Base-by-base conservation (phyloP, 1,140 invertebrate genomes). In the Rhynchophorus ferrugineus region DNA sequence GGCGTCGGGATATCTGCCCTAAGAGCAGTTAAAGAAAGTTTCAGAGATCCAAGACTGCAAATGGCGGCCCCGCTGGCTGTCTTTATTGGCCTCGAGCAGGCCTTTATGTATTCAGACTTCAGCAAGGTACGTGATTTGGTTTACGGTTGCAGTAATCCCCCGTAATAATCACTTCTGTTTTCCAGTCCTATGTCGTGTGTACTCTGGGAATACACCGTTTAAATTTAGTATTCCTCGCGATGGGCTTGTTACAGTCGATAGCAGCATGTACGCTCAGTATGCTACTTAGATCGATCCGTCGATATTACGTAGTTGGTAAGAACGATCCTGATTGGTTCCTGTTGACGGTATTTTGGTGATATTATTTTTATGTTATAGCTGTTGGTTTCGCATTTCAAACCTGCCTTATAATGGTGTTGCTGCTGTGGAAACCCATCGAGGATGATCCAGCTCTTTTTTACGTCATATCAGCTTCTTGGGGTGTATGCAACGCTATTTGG, bases 401-500 rank as follows among this genome's bases (percentile, higher is more conserved):
- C 0, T 83, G 81, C 54, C 69, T 85, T 2, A 57, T 85, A 21
- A 70, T 85, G 55, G 82, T 82, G 1, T 66, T 84, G 44, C 66
- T 81, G 9, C 64, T 79, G 14, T 84, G 81, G 81, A 69, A 81
- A 67, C 82, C 77, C 35, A 67, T 81, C 29, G 66, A 79, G 46
- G 71, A 78, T 60, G 75, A 84, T 68, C 65, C 81, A 56, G 76
- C 81, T 6, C 66, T 85, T 17, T 82, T 84, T 16, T 81, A 82
- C 13, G 80, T 84, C 3, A 83, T 83, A 49, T 79, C 82, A 1
- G 81, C 82, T 0, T 80, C 81, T 1, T 85, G 83, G 83, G 82
- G 82, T n/a, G 82, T 84, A 6, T 84, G 82, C 61, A 82, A 83
- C 37, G 80, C 82, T 7, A 77, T 84, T 21, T 85, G 83, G 83